Conservation (phyloP, 2,797 vertebrate species). For the Aldrovandia affinis region DNA sequence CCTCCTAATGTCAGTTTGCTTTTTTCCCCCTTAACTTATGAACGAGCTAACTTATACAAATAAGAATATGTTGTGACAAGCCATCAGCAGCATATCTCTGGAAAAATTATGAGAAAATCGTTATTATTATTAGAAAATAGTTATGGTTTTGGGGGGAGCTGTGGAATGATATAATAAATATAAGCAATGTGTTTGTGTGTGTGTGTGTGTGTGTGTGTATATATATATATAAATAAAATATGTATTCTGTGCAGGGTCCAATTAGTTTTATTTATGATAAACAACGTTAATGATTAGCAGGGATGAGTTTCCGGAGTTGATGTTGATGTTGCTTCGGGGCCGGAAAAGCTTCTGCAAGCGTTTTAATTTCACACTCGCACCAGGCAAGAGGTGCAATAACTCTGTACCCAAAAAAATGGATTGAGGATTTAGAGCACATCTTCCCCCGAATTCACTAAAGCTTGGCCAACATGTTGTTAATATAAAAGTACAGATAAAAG, state of each 20-base stretch:
- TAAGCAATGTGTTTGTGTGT: background rate
- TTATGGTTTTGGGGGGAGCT: too few species aligned
- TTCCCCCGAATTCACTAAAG: background rate
- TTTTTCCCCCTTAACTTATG: background rate
- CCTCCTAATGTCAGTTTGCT: background rate
- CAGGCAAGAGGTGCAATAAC: background rate
- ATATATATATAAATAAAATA: background rate
- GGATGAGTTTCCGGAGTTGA: background rate
- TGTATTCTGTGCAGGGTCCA: background rate
- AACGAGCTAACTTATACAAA: background rate
- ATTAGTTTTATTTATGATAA: background rate
- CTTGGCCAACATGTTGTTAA: background rate
- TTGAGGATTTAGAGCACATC: background rate
- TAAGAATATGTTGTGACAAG: too few species aligned
- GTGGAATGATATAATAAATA: too few species aligned
- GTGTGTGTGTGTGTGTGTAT: background rate
- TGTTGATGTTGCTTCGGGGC: background rate
- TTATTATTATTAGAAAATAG: too few species aligned
- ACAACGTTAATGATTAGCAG: background rate
- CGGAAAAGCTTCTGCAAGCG: background rate
- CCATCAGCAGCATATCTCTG: too few species aligned
- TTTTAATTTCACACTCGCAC: background rate
- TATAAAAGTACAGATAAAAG: slow-evolving; percentile 9
- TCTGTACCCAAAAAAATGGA: background rate
- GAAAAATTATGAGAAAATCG: too few species aligned